Evolutionary conservation across 1,140 invertebrate species (phyloP).

Genomic region (Cherax destructor): DNA sequence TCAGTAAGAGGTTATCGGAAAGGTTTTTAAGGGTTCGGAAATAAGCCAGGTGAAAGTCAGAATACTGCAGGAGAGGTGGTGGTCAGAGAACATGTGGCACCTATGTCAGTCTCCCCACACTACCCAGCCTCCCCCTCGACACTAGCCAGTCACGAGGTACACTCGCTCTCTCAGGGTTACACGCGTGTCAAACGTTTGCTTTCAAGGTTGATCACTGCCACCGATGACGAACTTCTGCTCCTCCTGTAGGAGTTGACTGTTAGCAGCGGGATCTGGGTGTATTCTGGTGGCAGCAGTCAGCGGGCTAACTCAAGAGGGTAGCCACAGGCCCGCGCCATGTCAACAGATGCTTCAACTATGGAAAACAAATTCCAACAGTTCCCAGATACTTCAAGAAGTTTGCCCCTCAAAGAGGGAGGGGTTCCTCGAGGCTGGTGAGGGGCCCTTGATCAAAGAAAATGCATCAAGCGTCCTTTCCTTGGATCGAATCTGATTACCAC

Average conservation of each 20-base stretch:
- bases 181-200: conserved; percentile 5
- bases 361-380: background rate
- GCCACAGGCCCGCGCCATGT: background rate
- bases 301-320: background rate
- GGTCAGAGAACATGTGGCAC: background rate
- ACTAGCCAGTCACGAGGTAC: conserved; percentile 1
- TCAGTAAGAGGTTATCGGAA: no score
- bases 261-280: background rate
- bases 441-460: no score
- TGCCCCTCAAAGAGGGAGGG: background rate
- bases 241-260: background rate
- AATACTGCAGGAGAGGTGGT: background rate
- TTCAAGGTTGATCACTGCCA: background rate
- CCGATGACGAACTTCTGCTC: background rate
- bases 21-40: no score
- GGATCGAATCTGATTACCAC: no score
- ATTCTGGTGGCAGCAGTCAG: background rate
- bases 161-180: background rate
- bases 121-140: background rate
- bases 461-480: no score
- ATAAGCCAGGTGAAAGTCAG: no score
- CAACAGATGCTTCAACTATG: background rate
- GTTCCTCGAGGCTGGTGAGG: no score
- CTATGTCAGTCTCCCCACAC: background rate
- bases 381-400: background rate